Conservation (phyloP, 2,113 vertebrate genomes). For the Python bivittatus region DNA sequence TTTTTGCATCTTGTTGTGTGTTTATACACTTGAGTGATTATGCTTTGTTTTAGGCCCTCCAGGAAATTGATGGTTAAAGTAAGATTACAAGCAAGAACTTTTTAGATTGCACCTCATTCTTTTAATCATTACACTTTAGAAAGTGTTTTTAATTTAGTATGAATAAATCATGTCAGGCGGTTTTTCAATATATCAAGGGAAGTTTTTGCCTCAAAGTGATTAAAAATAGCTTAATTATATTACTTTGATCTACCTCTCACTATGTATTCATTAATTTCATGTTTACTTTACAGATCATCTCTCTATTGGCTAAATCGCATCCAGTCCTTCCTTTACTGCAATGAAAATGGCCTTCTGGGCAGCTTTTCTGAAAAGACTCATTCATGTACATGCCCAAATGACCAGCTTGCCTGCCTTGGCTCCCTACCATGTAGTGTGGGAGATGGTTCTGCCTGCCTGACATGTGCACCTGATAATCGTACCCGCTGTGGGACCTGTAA, state of each 20-base stretch:
- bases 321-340: conserved; percentile 95
- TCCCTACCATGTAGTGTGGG: conserved; percentile 85
- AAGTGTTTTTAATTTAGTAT: not conserved
- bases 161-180: not conserved
- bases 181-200: not conserved
- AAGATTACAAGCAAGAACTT: not conserved
- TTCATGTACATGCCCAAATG: conserved; percentile 88
- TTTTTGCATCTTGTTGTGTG: not conserved
- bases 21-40: not conserved
- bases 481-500: conserved; percentile 94
- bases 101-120: not conserved
- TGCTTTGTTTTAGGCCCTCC: not conserved
- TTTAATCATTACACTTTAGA: not conserved
- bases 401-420: conserved; percentile 85
- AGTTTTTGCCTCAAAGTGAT: not conserved
- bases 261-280: conserved; percentile 31
- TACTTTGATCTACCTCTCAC: accelerated
- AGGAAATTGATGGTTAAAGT: not conserved
- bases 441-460: conserved; percentile 80
- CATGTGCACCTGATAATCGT: conserved; percentile 88
- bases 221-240: accelerated
- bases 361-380: conserved; percentile 92
- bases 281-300: conserved; percentile 76
- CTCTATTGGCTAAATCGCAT: conserved; percentile 91
- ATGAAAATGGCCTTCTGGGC: conserved; percentile 92